Base-by-base conservation (phyloP, 2,113 vertebrate species). In the Charadrius vociferus region DNA sequence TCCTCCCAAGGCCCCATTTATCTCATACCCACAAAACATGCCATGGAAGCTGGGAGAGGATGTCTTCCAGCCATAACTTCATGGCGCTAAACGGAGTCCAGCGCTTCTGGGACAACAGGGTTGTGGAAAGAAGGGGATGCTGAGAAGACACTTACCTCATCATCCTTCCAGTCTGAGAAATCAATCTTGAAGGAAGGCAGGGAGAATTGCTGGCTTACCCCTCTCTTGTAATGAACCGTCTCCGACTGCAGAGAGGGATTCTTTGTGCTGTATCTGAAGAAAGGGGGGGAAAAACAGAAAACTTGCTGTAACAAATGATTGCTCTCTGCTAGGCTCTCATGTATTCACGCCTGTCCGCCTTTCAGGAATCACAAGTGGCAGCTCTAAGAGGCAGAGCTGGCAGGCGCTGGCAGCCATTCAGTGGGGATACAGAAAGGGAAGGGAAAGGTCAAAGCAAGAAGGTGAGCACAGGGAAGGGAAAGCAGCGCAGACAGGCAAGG, bases 151-250 rank as follows among this genome's bases (percentile, higher is more conserved):
- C 98, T 98, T 93, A 99, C 99, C 98, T 99, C 99, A 58, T 99
- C 99, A 11, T 99, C 99, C 94, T 99, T 99, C 99, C 99, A 99
- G 79, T 99, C 98, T 1, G 98, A 98, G 97, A 99, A 99, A 96
- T 99, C 99, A 4, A 99, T 99, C 98, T 99, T 99, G 98, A 99
- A 99, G 87, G 99, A 99, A 0, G 99, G 99, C 98, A 99, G 98
- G 53, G 99, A 99, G 98, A 99, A 99, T 75, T 99, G 99, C 97
- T 99, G 99, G 99, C 98, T 99, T 79, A 99, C 99, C 12, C 99
- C 99, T 68, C 99, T 98, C 96, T 99, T 99, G 97, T 99, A 99
- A 94, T 99, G 99, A 26, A 99, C 98, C 0, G 99, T 99, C 97
- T 99, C 99, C 0, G 99, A 99, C 74, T 98, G 98, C 98, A 99